phyloP scores from a whole-genome alignment of 2,113 vertebrate species.

The Bothrops jararaca region DNA sequence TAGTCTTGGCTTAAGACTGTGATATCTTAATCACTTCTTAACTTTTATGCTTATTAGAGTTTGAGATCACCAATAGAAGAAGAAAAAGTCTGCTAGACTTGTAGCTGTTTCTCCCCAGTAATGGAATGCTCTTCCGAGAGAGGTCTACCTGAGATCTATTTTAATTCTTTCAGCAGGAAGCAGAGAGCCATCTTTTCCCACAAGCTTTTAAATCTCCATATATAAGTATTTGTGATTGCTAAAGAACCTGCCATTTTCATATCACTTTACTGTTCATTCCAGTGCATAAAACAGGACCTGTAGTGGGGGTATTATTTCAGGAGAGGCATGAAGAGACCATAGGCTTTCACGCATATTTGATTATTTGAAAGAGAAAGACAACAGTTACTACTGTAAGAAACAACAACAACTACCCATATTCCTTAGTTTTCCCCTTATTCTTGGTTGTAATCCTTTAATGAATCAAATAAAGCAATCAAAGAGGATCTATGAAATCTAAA shows the following conservation, averaged over 20 bases:
- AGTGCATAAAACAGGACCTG: not conserved
- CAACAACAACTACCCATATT: constrained; percentile 63
- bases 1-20: not conserved
- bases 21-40: not conserved
- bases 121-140: not conserved
- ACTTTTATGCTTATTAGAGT: not conserved
- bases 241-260: not conserved
- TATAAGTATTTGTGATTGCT: not conserved
- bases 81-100: not conserved
- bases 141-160: not conserved
- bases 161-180: not conserved
- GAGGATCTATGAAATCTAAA: constrained; percentile 50
- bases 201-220: not conserved
- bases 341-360: not conserved
- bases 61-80: not conserved
- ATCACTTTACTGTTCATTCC: not conserved
- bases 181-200: not conserved
- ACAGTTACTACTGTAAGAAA: not conserved
- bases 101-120: not conserved
- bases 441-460: constrained; percentile 73
- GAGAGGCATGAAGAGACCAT: not conserved
- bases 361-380: constrained; percentile 27
- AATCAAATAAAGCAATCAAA: constrained; percentile 72
- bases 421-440: constrained; percentile 32
- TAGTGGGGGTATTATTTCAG: not conserved